Conservation (phyloP, 2,888 invertebrate species). For the Catotricha subobsoleta region DNA sequence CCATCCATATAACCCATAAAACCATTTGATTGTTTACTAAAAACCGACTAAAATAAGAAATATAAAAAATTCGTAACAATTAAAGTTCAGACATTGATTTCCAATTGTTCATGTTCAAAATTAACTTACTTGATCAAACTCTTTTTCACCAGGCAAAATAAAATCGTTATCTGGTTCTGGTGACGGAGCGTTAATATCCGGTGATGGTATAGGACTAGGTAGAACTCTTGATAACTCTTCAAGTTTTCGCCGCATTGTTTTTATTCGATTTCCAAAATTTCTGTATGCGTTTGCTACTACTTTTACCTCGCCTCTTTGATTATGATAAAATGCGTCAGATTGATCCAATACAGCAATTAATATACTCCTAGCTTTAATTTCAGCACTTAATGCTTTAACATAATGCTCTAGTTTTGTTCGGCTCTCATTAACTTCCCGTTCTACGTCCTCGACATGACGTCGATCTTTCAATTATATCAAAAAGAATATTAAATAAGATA, state of each 20-base stretch:
- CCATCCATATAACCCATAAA: slow-evolving; percentile 35
- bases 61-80: slow-evolving; percentile 1
- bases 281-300: slow-evolving; percentile 83
- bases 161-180: slow-evolving; percentile 70
- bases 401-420: slow-evolving; percentile 62
- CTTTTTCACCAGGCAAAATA: slow-evolving; percentile 44
- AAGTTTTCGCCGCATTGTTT: slow-evolving; percentile 65
- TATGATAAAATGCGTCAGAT: slow-evolving; percentile 72
- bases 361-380: slow-evolving; percentile 62
- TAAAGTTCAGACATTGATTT: not conserved
- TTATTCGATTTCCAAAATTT: slow-evolving; percentile 78
- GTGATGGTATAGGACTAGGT: slow-evolving; percentile 40
- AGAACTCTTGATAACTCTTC: slow-evolving; percentile 62
- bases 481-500: not conserved
- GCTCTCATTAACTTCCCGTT: slow-evolving; percentile 70
- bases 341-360: slow-evolving; percentile 61
- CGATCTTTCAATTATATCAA: slow-evolving; percentile 38
- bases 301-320: slow-evolving; percentile 85
- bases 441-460: slow-evolving; percentile 69
- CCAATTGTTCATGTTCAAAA: not conserved
- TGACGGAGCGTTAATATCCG: slow-evolving; percentile 49
- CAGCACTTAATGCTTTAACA: slow-evolving; percentile 59
- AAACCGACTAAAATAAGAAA: not conserved
- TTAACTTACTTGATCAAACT: slow-evolving; percentile 7
- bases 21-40: slow-evolving; percentile 1